phyloP scores from a whole-genome alignment of 2,888 invertebrate genomes.

The Cotesia congregata region DNA sequence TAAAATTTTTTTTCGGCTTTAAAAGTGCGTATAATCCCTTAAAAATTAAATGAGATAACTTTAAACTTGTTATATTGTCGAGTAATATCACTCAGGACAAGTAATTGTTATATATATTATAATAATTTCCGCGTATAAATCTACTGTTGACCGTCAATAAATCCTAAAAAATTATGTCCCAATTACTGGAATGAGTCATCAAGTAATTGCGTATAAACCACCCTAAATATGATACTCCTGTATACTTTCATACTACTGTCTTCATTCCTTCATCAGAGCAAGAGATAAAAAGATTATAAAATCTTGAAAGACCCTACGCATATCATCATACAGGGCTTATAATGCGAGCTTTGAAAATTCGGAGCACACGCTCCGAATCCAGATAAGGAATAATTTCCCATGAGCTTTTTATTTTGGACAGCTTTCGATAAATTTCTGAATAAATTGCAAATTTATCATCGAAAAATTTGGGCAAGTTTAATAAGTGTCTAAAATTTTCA shows the following conservation, averaged over 20 bases:
- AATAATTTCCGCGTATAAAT: slow-evolving; percentile 55
- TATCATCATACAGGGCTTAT: background rate
- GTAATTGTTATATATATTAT: slow-evolving; percentile 61
- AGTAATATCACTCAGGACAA: slow-evolving; percentile 54
- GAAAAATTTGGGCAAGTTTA: no score
- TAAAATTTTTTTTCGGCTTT: no score
- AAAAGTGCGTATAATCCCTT: no score
- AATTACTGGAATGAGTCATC: slow-evolving; percentile 69
- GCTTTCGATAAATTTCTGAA: no score
- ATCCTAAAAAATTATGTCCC: slow-evolving; percentile 65
- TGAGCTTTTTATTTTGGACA: background rate
- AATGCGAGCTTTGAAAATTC: background rate
- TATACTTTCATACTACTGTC: background rate
- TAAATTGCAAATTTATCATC: no score
- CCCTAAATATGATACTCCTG: background rate
- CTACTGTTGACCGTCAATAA: slow-evolving; percentile 55
- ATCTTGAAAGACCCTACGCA: background rate
- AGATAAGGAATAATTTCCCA: background rate
- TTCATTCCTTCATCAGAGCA: background rate
- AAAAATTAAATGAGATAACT: no score
- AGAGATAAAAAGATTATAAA: background rate
- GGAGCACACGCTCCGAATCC: background rate
- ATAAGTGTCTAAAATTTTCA: no score
- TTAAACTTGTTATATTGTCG: slow-evolving; percentile 61
- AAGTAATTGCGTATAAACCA: slow-evolving; percentile 65